A percentile compares a stretch with the other conserved stretches of the same genome.
phyloP scores from a whole-genome alignment of 1,140 invertebrate species.

The Drosophila subobscura region DNA sequence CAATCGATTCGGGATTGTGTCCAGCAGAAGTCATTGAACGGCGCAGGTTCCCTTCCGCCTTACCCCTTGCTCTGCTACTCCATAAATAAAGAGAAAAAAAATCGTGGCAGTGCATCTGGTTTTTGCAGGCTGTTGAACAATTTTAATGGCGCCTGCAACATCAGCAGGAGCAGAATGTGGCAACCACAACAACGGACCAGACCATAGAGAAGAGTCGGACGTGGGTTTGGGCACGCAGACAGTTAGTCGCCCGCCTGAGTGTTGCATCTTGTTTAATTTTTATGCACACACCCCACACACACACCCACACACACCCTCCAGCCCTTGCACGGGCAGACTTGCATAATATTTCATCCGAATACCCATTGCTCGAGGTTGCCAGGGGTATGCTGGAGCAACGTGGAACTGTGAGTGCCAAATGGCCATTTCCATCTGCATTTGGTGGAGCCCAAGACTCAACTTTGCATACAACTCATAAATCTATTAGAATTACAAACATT shows the following conservation, averaged over 20 bases:
- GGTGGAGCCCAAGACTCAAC: too few relatives aligned
- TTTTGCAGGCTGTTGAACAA: slow-evolving; percentile 61
- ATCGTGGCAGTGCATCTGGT: slow-evolving; percentile 33
- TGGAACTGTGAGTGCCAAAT: too few relatives aligned
- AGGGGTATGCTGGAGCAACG: too few relatives aligned
- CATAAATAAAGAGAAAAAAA: slow-evolving; percentile 41
- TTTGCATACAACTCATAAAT: too few relatives aligned
- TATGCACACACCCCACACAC: slow-evolving; percentile 44
- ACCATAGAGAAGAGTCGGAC: slow-evolving; percentile 1
- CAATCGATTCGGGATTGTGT: background rate
- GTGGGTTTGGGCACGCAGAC: slow-evolving; percentile 10
- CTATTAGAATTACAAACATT: too few relatives aligned
- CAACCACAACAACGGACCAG: slow-evolving; percentile 42
- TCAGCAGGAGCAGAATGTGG: slow-evolving; percentile 21
- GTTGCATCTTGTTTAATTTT: slow-evolving; percentile 76
- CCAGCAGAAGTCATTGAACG: background rate
- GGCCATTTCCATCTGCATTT: too few relatives aligned
- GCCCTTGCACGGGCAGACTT: slow-evolving; percentile 43
- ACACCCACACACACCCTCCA: slow-evolving; percentile 18
- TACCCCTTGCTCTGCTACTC: slow-evolving; percentile 12
- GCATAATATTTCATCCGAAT: slow-evolving; percentile 61
- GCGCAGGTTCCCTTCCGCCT: too few relatives aligned
- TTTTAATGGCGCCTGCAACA: slow-evolving; percentile 64
- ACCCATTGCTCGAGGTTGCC: too few relatives aligned
- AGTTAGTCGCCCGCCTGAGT: slow-evolving; percentile 44